Base-by-base conservation (phyloP, 2,113 vertebrate genomes). In the Odontophorus gujanensis region DNA sequence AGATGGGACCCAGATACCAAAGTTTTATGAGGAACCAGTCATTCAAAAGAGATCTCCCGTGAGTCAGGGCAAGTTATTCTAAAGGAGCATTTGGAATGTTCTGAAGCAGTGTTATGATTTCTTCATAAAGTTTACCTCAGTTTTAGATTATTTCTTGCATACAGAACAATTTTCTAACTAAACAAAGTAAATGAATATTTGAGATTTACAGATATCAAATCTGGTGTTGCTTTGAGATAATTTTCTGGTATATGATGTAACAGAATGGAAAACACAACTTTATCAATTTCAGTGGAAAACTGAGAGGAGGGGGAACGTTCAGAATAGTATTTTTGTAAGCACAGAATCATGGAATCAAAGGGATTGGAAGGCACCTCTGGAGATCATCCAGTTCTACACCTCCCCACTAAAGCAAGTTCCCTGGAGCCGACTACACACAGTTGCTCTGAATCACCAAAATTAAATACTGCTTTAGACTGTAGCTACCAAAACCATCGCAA, bases 61-160 rank as follows among this genome's bases (percentile, higher is more conserved):
- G 86, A 92, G 73, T 94, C 91, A 78, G 38, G 85, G 34, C 50
- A 86, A 69, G 55, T 90, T 92, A 75, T 45, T 91, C 66, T 83
- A 40, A 81, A 94, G 73, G 57, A 77, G 57, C 36, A 80, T 85
- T 87, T 89, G 55, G 76, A 90, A 86, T 73, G n/a, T 84, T 21
- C 76, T 83, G 53, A 83, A 91, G 61, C 78, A 84, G 82, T 91
- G 36, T 94, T 90, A 90, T 5, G 34, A 88, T 80, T 81, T 90
- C 81, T 85, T 85, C 65, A 53, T 79, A n/a, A 90, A 77, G 48
- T 75, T 93, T 91, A 90, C 85, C 90, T 94, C 85, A 72, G 24
- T 78, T 71, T 90, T 92, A 91, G 32, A 61, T 59, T 67, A 43
- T 72, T 87, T 90, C 43, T 85, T 95, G 73, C 84, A 72, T 86